Percentiles rank a stretch among this genome's conserved stretches.
These are phyloP conservation scores for Myxocyprinus asiaticus DNA, from an alignment of 2,113 vertebrate genomes.

Conservation along the genomic window DNA sequence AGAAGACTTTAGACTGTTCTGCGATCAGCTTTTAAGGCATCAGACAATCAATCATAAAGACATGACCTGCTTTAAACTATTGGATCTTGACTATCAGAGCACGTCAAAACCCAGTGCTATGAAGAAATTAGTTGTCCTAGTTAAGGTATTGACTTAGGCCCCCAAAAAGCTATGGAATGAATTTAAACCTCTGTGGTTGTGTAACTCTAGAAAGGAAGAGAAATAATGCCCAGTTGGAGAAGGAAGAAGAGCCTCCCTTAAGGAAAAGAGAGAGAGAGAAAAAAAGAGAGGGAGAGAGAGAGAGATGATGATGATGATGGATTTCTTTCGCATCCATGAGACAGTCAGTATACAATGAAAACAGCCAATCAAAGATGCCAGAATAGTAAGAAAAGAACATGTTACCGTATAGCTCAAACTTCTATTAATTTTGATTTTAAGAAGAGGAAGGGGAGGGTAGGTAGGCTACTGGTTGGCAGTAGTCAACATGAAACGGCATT, in stretches of 20 bases:
- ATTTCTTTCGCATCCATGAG: conserved; percentile 10
- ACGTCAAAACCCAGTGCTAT: conserved; percentile 22
- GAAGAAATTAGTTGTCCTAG: conserved; percentile 34
- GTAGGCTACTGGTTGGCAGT: too few species aligned
- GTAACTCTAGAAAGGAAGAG: conserved; percentile 46
- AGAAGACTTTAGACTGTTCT: background rate
- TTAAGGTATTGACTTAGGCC: conserved; percentile 45
- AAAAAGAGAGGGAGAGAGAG: too few species aligned
- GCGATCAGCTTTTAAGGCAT: conserved; percentile 20
- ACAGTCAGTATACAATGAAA: background rate
- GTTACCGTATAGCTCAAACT: too few species aligned
- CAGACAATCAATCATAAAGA: conserved; percentile 6
- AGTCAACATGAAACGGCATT: too few species aligned
- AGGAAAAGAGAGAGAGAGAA: conserved; percentile 2
- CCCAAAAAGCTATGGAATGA: conserved; percentile 25
- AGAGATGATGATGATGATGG: conserved; percentile 14
- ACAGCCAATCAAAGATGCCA: background rate
- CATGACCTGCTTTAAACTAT: conserved; percentile 44
- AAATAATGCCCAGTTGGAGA: conserved; percentile 31
- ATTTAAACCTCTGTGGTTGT: conserved; percentile 46
- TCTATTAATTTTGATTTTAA: too few species aligned
- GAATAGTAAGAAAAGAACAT: too few species aligned
- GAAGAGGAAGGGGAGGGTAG: too few species aligned
- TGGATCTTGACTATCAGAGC: conserved; percentile 8
- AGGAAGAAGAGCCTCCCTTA: conserved; percentile 7